phyloP scores from a whole-genome alignment of 2,888 invertebrate species.

The Argyra leucocephala region DNA sequence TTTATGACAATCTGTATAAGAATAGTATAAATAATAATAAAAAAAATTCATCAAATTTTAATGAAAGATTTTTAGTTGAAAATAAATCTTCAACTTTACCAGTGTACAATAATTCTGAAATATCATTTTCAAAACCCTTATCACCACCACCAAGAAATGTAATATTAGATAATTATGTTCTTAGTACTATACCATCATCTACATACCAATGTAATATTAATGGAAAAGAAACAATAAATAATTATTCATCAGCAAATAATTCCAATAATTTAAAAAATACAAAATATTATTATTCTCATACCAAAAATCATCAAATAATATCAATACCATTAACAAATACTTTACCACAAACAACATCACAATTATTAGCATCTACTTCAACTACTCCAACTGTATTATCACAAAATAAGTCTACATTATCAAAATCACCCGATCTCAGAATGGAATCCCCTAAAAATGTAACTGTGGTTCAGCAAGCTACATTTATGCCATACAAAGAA shows the following conservation, averaged over 20 bases:
- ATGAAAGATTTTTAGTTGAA: neutral
- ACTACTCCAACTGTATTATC: neutral
- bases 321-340: constrained; percentile 18
- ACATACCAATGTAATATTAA: neutral
- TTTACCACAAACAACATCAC: constrained; percentile 2
- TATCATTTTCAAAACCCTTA: neutral
- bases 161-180: neutral
- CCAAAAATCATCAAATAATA: neutral
- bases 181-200: neutral
- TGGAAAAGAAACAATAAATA: neutral
- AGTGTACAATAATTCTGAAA: neutral
- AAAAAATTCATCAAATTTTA: neutral
- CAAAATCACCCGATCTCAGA: constrained; percentile 45
- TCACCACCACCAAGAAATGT: neutral
- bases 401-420: neutral
- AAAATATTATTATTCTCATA: neutral
- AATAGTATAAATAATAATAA: neutral
- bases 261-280: neutral
- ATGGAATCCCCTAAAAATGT: constrained; percentile 73
- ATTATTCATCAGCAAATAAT: neutral
- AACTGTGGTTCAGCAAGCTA: constrained; percentile 77
- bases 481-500: constrained; percentile 84
- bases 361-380: constrained; percentile 13
- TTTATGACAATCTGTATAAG: too few species aligned
- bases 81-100: constrained; percentile 1